Evolutionary conservation across 2,797 vertebrate species (phyloP).

Genomic region (Tadarida brasiliensis): DNA sequence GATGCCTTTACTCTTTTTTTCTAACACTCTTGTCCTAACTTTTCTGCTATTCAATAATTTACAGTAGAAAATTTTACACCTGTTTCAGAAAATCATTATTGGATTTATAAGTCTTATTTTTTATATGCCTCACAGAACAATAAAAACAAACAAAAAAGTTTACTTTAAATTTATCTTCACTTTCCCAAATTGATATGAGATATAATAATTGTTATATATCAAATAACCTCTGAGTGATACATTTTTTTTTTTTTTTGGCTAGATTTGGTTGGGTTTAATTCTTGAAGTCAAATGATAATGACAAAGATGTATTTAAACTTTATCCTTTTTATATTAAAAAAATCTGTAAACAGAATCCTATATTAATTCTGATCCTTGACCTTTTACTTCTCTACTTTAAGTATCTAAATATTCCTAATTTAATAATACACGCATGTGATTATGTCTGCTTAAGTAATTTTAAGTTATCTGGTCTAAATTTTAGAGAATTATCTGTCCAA

Average conservation of each 20-base stretch:
- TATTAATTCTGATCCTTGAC: neutral
- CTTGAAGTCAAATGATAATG: neutral
- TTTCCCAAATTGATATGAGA: neutral
- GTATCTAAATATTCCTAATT: conserved; percentile 22
- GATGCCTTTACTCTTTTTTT: neutral
- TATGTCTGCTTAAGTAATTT: conserved; percentile 37
- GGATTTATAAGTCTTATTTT: neutral
- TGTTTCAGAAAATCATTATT: neutral
- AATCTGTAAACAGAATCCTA: neutral
- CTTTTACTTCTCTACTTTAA: neutral
- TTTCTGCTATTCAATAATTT: neutral
- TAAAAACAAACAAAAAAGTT: neutral
- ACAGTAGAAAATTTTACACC: neutral
- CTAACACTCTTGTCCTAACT: neutral
- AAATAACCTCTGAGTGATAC: neutral
- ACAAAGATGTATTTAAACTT: neutral
- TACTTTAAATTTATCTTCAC: neutral
- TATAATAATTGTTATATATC: neutral
- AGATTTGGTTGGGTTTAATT: neutral
- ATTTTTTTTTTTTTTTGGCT: neutral
- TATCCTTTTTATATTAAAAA: neutral
- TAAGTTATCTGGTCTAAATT: neutral
- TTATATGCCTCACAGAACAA: neutral
- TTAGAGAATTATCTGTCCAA: conserved; percentile 18
- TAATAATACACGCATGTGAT: neutral